phyloP scores from a whole-genome alignment of 92 coral and sea anemone species.

The Siderastrea siderea region DNA sequence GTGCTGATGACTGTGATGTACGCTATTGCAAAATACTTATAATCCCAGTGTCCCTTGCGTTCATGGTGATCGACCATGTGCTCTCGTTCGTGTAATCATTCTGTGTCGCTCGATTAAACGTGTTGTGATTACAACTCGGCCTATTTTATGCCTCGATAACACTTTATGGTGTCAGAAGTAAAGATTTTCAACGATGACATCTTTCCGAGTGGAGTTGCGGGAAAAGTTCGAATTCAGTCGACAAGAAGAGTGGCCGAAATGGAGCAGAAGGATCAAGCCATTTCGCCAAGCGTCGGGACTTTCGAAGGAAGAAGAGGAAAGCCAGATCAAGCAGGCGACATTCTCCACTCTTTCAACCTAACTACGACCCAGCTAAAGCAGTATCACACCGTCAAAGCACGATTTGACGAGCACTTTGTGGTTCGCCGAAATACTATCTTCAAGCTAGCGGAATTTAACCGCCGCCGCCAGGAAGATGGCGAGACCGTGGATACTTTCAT shows the following conservation, averaged over 20 bases:
- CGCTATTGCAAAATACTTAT: no score
- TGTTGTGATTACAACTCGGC: no score
- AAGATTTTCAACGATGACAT: conserved; percentile 46
- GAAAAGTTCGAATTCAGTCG: conserved; percentile 48
- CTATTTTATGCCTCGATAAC: no score
- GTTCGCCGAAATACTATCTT: conserved; percentile 42
- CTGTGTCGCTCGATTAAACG: no score
- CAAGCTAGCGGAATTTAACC: conserved; percentile 53
- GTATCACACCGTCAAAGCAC: conserved; percentile 19
- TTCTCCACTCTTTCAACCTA: no score
- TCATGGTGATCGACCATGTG: no score
- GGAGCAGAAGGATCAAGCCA: conserved; percentile 49
- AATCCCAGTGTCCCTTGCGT: no score
- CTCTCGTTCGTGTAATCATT: no score
- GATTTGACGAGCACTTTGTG: conserved; percentile 42
- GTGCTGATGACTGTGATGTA: no score
- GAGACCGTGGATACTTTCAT: conserved; percentile 50
- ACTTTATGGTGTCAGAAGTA: no score
- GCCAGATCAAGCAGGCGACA: conserved; percentile 15
- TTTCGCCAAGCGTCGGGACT: conserved; percentile 59
- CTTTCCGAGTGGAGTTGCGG: conserved; percentile 50
- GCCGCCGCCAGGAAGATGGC: conserved; percentile 40
- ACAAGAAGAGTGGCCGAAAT: conserved; percentile 47
- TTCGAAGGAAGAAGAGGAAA: conserved; percentile 29
- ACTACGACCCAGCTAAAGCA: conserved; percentile 44